These are phyloP conservation scores for Halichondria panicea DNA, from an alignment of 37 sponge, comb jelly and placozoan species.

Conservation along the genomic window DNA sequence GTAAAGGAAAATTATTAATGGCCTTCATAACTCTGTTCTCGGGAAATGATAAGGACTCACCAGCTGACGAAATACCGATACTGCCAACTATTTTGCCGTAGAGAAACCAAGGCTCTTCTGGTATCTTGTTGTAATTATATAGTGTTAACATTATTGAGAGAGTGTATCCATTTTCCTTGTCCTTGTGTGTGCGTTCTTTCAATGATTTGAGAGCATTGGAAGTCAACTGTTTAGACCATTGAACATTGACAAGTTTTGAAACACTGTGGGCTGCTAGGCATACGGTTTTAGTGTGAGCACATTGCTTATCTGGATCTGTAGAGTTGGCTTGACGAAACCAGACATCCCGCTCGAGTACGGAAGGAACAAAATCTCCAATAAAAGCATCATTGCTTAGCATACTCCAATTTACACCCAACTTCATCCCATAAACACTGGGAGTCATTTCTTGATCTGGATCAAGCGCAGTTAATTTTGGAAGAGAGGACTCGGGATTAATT, in stretches of 20 bases:
- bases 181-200: too few relatives aligned
- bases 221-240: background rate
- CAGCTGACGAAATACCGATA: slow-evolving; percentile 1
- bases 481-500: background rate
- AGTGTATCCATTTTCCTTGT: background rate
- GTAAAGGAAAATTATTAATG: too few relatives aligned
- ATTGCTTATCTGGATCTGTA: background rate
- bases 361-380: slow-evolving; percentile 6
- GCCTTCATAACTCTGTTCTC: slow-evolving; percentile 3
- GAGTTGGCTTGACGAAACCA: background rate
- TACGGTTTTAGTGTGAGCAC: too few relatives aligned
- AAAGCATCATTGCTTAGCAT: background rate
- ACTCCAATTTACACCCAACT: background rate
- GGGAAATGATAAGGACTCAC: slow-evolving; percentile 9
- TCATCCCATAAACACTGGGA: background rate
- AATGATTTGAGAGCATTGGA: background rate
- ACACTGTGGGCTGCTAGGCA: background rate
- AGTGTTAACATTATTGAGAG: background rate
- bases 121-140: background rate
- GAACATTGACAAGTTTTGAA: background rate
- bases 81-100: slow-evolving; percentile 10
- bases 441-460: background rate
- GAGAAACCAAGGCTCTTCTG: background rate
- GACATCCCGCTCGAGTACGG: background rate
- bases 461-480: background rate